Evolutionary conservation across 1,140 invertebrate species (phyloP), one percentile per base, ranked within the genome.

Genomic region (Leguminivora glycinivorella): DNA sequence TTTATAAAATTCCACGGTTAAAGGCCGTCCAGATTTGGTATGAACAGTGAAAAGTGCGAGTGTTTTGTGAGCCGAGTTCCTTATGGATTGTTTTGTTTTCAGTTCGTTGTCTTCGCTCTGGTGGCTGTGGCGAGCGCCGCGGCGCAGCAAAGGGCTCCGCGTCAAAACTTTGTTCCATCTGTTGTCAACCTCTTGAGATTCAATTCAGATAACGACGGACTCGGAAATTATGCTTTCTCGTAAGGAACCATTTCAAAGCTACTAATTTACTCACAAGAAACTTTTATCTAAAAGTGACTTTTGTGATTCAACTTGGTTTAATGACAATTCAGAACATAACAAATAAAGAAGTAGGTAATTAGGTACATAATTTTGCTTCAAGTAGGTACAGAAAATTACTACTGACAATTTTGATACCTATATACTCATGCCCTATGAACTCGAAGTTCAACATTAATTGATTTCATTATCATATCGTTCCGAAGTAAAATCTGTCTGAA

Each of bases 131-230:
- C 66, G 25, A 68, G 47, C 25, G 71, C 68, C 3, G 68, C 66
- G n/a, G 71, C 71, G 17, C 67, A 56, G 12, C 26, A 47, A 17
- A 40, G 52, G 22, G 14, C 17, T 17, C 40, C 25, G 25, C 26
- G 14, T 24, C 43, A 19, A n/a, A 26, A 69, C 56, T 29, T 25
- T 6, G 10, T 38, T 38, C 34, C 10, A 7, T 43, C 40, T 43
- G n/a, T 17, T 17, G 17, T 82, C 5, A 72, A 85, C 25, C 84
- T 86, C 60, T 38, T 89, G 1, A 70, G 76, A 38, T 77, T 81
- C 67, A 83, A 80, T 0, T 75, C 76, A 5, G 77, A 86, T 26
- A 34, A 68, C 19, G 69, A 73, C 71, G 68, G 81, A 56, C 31
- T 77, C 3, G 75, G 74, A 24, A 70, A 52, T 10, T 79, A 77